Conservation (phyloP, 2,797 vertebrate genomes). For the Neosalanx taihuensis region DNA sequence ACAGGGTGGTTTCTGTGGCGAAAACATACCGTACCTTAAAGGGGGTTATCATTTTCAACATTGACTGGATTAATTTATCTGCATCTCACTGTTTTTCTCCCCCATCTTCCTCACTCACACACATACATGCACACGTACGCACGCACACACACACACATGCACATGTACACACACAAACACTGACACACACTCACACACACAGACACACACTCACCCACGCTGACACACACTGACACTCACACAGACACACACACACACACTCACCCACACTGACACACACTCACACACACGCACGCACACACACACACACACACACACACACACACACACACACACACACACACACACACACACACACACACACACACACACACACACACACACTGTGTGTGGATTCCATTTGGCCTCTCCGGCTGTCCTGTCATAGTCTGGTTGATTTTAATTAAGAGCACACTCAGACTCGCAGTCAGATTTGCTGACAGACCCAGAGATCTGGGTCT, state of each 20-base stretch:
- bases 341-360: constrained; percentile 6
- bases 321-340: constrained; percentile 12
- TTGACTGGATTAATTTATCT: no score
- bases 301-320: neutral
- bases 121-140: neutral
- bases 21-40: no score
- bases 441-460: neutral
- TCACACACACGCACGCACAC: no score
- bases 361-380: constrained; percentile 8
- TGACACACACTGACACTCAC: no score
- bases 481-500: neutral
- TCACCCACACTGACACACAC: no score
- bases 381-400: neutral
- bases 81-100: no score
- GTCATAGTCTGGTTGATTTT: constrained; percentile 16
- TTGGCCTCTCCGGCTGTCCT: constrained; percentile 4
- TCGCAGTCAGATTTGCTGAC: constrained; percentile 1
- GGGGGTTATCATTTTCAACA: no score
- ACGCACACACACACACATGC: neutral
- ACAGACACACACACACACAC: no score
- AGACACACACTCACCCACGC: no score
- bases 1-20: no score
- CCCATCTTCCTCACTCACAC: neutral
- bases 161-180: no score
- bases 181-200: no score